phyloP scores from a whole-genome alignment of 2,113 vertebrate genomes.

The Microtus oregoni region DNA sequence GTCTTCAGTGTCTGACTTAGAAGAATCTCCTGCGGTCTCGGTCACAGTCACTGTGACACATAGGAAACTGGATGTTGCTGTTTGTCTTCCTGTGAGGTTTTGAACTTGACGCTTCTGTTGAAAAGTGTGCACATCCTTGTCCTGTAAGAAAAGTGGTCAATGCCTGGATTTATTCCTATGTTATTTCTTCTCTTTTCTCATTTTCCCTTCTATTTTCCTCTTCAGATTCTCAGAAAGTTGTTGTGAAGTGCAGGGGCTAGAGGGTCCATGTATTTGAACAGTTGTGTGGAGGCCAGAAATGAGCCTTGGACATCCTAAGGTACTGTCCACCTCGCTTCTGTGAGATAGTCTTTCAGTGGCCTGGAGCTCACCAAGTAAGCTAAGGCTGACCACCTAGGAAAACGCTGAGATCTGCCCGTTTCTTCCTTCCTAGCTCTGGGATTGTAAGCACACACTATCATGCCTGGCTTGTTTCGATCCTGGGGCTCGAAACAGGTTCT shows the following conservation, averaged over 20 bases:
- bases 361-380: background rate
- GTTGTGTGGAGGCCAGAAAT: background rate
- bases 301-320: background rate
- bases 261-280: background rate
- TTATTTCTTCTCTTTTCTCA: background rate
- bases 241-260: accelerated
- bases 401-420: background rate
- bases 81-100: background rate
- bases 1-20: accelerated
- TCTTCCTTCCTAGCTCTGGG: background rate
- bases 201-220: background rate
- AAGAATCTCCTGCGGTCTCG: background rate
- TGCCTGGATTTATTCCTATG: background rate
- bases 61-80: background rate
- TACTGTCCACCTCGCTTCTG: background rate
- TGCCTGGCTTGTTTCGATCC: background rate
- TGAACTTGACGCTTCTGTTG: background rate
- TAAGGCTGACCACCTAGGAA: background rate
- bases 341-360: too few relatives aligned
- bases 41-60: background rate
- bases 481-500: background rate
- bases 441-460: background rate
- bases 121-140: accelerated
- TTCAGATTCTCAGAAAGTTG: background rate
- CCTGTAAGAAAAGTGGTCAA: accelerated